Evolutionary conservation across 2,797 vertebrate species (phyloP).

Genomic region (Myioborus melanocephalus): DNA sequence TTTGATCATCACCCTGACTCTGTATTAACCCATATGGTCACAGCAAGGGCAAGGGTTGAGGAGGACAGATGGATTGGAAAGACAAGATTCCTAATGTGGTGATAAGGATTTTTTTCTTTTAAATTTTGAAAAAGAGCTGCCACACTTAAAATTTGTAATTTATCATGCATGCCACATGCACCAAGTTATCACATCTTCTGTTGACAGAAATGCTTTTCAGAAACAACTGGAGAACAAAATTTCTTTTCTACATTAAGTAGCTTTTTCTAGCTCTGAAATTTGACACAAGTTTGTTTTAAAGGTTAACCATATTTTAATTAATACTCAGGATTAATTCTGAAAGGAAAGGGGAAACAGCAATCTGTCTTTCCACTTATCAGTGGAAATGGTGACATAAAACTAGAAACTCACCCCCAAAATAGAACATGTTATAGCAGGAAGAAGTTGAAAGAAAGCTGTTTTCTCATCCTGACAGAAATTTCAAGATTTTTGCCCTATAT

Average conservation of each 20-base stretch:
- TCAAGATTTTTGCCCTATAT: neutral
- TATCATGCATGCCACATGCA: neutral
- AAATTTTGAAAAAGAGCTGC: neutral
- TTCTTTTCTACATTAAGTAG: neutral
- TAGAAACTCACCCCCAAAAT: neutral
- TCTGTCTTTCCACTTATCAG: neutral
- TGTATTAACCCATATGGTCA: neutral
- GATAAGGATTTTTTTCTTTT: neutral
- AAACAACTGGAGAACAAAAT: conserved; percentile 7
- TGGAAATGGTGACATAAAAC: neutral
- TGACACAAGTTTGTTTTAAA: conserved; percentile 4
- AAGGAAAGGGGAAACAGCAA: neutral
- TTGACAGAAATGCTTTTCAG: neutral
- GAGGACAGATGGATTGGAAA: neutral
- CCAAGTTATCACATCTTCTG: neutral
- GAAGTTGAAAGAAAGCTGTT: neutral
- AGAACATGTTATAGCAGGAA: neutral
- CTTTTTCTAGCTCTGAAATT: conserved; percentile 16
- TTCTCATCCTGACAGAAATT: neutral
- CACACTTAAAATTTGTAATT: neutral
- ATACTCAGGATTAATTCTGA: conserved; percentile 7
- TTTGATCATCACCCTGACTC: neutral
- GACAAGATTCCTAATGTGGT: neutral
- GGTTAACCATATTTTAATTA: conserved; percentile 38
- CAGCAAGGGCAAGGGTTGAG: neutral